phyloP scores from a whole-genome alignment of 2,113 vertebrate species.

The Micromys minutus region DNA sequence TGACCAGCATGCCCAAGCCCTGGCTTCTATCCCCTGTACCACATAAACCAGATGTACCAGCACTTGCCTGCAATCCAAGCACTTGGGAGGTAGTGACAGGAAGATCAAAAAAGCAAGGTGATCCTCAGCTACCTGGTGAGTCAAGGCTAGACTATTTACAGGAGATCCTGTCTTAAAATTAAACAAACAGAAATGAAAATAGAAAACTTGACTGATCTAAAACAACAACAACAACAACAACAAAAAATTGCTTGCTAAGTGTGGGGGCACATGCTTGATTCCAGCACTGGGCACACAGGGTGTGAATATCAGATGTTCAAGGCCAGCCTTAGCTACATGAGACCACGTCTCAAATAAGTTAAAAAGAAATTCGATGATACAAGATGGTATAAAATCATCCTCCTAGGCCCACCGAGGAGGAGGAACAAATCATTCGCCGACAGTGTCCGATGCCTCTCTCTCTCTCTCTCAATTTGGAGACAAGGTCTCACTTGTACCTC shows the following conservation, averaged over 20 bases:
- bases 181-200: background rate
- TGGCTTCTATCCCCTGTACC: background rate
- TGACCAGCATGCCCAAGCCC: background rate
- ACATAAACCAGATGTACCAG: background rate
- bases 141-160: background rate
- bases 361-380: background rate
- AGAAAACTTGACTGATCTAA: background rate
- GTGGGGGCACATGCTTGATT: no score
- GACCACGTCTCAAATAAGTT: background rate
- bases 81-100: background rate
- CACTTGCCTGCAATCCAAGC: background rate
- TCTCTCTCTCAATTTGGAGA: background rate
- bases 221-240: no score
- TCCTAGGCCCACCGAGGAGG: background rate
- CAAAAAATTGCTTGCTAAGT: no score
- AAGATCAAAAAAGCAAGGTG: background rate
- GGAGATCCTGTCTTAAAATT: background rate
- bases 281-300: background rate
- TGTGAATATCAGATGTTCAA: background rate
- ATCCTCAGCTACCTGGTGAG: background rate
- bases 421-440: background rate
- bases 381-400: background rate
- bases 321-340: background rate
- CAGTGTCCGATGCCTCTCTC: background rate
- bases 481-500: background rate